Conservation (phyloP, 2,113 vertebrate species). For the Opisthocomus hoazin region DNA sequence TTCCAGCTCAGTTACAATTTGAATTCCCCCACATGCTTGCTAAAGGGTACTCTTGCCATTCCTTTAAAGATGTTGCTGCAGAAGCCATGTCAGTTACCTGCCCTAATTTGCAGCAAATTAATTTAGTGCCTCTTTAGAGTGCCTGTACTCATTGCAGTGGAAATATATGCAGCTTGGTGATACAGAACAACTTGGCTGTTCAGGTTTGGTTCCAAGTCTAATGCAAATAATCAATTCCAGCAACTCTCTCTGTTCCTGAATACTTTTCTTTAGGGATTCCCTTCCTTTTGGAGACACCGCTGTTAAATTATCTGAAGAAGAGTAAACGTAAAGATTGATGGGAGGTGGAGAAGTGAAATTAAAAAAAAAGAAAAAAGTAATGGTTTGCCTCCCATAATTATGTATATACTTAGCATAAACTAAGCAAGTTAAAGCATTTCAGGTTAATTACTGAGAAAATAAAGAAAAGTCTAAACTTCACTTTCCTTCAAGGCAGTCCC, state of each 20-base stretch:
- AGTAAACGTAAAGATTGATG: background rate
- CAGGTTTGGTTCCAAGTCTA: background rate
- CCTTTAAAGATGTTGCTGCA: background rate
- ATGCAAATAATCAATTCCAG: background rate
- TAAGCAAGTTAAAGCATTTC: background rate
- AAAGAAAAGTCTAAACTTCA: background rate
- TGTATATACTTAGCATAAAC: background rate
- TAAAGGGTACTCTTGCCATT: background rate
- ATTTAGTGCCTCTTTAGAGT: background rate
- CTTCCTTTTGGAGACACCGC: background rate
- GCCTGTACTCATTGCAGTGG: background rate
- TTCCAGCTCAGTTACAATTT: background rate
- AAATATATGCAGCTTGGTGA: background rate
- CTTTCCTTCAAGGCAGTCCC: background rate
- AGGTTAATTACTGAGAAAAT: background rate
- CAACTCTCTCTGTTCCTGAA: background rate
- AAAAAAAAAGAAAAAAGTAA: background rate
- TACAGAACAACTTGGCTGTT: background rate
- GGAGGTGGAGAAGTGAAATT: background rate
- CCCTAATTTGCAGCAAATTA: background rate
- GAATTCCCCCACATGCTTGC: rapidly evolving
- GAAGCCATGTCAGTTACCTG: background rate
- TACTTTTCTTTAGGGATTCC: background rate
- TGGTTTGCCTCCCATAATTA: background rate
- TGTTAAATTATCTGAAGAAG: background rate